Evolutionary conservation across 2,888 invertebrate species (phyloP).

Genomic region (Agriopis leucophaearia): DNA sequence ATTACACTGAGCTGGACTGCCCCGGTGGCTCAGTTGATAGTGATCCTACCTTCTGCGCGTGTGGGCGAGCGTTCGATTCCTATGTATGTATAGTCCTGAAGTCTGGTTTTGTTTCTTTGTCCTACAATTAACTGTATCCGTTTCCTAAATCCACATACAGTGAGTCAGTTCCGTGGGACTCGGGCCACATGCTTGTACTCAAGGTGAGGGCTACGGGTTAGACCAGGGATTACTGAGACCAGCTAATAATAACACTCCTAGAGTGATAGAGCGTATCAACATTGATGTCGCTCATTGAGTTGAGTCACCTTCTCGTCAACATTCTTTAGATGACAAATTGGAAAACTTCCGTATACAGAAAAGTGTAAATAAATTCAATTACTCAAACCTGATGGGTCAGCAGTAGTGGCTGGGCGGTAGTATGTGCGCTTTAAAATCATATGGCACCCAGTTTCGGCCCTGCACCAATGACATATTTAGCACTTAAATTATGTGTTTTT

Average conservation of each 20-base stretch:
- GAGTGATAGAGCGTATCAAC: slow-evolving; percentile 16
- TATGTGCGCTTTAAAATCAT: no score
- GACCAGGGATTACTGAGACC: slow-evolving; percentile 20
- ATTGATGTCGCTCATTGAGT: slow-evolving; percentile 24
- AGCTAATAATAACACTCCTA: slow-evolving; percentile 25
- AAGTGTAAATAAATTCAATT: neutral
- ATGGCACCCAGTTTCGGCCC: no score
- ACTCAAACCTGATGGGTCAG: neutral
- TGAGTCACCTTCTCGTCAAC: slow-evolving; percentile 16
- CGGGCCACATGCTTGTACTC: slow-evolving; percentile 14
- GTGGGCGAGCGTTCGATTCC: no score
- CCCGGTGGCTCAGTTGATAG: no score
- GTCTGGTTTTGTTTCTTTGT: no score
- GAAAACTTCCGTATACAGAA: slow-evolving; percentile 8
- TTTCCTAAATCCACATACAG: neutral
- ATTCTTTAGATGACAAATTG: slow-evolving; percentile 14
- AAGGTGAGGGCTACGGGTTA: slow-evolving; percentile 26
- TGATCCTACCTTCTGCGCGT: no score
- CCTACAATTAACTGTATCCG: no score
- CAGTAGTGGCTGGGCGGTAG: no score
- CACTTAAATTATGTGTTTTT: no score
- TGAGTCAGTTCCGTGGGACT: slow-evolving; percentile 20
- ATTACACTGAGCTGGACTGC: neutral
- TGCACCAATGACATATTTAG: no score
- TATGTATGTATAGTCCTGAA: no score